phyloP scores from a whole-genome alignment of 2,797 vertebrate species.

The Diplodus puntazzo region DNA sequence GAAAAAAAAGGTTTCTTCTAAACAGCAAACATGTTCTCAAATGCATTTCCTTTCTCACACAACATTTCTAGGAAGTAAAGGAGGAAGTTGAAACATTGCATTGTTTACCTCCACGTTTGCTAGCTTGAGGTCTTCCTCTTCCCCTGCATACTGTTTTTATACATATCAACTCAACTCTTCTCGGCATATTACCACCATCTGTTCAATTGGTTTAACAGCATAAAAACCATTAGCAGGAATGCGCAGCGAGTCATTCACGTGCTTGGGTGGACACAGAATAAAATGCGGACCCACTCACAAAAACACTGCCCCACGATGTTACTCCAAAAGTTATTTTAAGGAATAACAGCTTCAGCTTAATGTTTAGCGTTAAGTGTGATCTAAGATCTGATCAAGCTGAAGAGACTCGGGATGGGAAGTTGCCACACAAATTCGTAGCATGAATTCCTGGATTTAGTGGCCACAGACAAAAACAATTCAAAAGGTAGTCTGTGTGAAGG shows the following conservation, averaged over 20 bases:
- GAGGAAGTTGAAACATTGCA: neutral
- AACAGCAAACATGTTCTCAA: neutral
- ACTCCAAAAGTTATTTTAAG: neutral
- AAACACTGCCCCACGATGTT: neutral
- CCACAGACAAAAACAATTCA: slow-evolving; percentile 30
- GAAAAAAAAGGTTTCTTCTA: neutral
- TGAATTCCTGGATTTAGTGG: slow-evolving; percentile 14
- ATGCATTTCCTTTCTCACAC: neutral
- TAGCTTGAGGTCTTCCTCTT: too few relatives aligned
- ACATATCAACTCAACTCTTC: neutral
- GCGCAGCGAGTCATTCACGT: too few relatives aligned
- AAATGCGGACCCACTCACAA: too few relatives aligned
- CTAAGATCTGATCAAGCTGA: neutral
- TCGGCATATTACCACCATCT: neutral
- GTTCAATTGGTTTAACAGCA: too few relatives aligned
- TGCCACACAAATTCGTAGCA: slow-evolving; percentile 1
- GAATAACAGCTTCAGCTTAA: too few relatives aligned
- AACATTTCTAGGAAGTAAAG: neutral
- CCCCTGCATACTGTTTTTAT: too few relatives aligned
- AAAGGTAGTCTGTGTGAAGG: slow-evolving; percentile 31
- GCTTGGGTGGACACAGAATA: too few relatives aligned
- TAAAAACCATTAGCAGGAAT: too few relatives aligned
- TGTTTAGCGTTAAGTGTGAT: too few relatives aligned
- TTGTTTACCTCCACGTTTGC: neutral
- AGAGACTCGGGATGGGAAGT: neutral